Evolutionary conservation across 2,888 invertebrate species (phyloP), one percentile per base, ranked within the genome.

Genomic region (Athetis lepigone): DNA sequence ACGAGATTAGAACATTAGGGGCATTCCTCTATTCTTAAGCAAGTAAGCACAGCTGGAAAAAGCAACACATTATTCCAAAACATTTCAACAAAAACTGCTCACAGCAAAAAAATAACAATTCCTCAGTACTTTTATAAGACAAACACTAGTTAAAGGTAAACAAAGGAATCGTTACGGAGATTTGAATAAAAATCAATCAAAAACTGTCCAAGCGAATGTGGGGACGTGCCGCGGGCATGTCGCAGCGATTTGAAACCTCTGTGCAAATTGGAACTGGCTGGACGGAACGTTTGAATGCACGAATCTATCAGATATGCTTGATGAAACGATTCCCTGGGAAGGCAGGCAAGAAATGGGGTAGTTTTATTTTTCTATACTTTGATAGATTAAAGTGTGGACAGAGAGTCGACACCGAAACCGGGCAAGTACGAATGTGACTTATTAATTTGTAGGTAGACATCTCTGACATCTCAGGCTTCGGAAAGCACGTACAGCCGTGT

Each of bases 261-360:
- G 78, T 75, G 82, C 79, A 86, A 85, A 88, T 85, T 85, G 84
- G 77, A 85, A 84, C 69, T 58, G 75, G 62, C 68, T 33, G 64
- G 46, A 47, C 56, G 29, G 40, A 29, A 37, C 51, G 60, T 71
- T 63, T 49, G 63, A 56, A 66, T 47, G 51, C 42, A 64, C 25
- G 18, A 64, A 57, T 64, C 54, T 51, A 71, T 57, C 47, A 50
- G 40, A 47, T 23, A 33, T 42, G 52, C 51, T 55, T 61, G 29
- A 55, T 33, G 29, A 40, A 50, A 45, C 18, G 19, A 25, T 59
- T 50, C 18, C 33, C 16, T 39, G 11, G 25, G 16, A 13, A 29
- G 13, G 23, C 11, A 33, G 29, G 18, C 1, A 1, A 5, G 11
- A 7, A 29, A 39, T 25, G 11, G 27, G 39, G 16, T 16, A 27